phyloP scores from a whole-genome alignment of 2,888 invertebrate species.

The Conomelus anceps region DNA sequence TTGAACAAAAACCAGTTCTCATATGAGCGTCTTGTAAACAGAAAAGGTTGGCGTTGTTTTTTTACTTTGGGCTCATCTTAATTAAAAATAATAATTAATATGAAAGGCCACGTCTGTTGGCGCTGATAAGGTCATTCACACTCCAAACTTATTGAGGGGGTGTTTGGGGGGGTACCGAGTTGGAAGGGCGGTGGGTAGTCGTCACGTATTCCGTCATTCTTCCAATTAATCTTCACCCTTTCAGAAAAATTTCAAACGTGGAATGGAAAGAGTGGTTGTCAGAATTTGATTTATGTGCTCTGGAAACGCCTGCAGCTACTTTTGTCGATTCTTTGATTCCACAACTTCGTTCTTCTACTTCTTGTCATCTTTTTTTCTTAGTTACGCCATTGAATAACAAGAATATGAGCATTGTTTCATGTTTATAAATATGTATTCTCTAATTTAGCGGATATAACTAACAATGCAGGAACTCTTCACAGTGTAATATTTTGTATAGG shows the following conservation, averaged over 20 bases:
- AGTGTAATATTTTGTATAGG: too few species aligned
- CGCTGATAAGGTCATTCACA: neutral
- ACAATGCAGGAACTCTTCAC: too few species aligned
- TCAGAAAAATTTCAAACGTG: conserved; percentile 5
- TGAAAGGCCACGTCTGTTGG: neutral
- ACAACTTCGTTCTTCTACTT: neutral
- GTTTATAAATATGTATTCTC: neutral
- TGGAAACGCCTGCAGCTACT: conserved; percentile 1
- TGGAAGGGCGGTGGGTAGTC: neutral
- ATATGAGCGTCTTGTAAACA: neutral
- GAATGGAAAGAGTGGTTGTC: neutral
- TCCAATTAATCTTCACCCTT: conserved; percentile 10
- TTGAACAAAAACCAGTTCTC: neutral
- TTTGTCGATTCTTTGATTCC: neutral
- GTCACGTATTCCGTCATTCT: neutral
- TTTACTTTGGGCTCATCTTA: neutral
- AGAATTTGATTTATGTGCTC: conserved; percentile 1
- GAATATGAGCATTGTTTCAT: neutral
- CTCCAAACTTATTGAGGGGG: neutral
- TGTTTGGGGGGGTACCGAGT: too few species aligned
- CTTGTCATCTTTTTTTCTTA: neutral
- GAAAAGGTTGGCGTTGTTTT: neutral
- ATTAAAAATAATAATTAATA: neutral
- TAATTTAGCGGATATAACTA: neutral
- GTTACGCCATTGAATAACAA: neutral